phyloP scores from a whole-genome alignment of 2,888 invertebrate genomes.

The Pogonocherus hispidulus region DNA sequence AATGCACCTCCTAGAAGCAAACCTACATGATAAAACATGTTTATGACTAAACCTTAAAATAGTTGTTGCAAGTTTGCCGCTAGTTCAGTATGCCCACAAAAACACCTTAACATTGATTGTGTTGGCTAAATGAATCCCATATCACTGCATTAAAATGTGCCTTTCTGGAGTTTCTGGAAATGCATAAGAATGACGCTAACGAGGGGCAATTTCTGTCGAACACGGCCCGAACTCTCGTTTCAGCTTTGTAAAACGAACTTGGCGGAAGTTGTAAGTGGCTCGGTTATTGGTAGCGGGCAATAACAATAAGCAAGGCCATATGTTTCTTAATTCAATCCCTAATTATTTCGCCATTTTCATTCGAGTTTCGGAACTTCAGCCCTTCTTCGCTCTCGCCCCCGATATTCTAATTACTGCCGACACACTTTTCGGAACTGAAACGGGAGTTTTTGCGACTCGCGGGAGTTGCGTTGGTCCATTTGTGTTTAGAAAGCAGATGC shows the following conservation, averaged over 20 bases:
- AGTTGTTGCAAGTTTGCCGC: no score
- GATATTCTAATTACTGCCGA: not conserved
- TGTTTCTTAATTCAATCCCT: constrained; percentile 32
- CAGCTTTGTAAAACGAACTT: constrained; percentile 29
- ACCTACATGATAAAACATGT: no score
- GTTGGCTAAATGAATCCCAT: no score
- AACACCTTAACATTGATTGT: no score
- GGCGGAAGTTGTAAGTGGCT: constrained; percentile 25
- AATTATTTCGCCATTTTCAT: constrained; percentile 24
- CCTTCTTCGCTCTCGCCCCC: not conserved
- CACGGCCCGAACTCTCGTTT: constrained; percentile 25
- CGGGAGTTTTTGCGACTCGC: not conserved
- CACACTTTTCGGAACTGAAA: not conserved
- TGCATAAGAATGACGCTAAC: not conserved
- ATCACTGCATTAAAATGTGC: no score
- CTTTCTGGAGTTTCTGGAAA: no score
- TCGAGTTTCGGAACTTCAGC: not conserved
- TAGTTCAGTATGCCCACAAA: no score
- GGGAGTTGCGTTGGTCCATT: no score
- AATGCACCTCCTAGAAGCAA: no score
- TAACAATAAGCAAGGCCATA: constrained; percentile 36
- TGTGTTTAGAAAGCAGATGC: no score
- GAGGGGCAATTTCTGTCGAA: constrained; percentile 22
- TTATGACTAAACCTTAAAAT: no score
- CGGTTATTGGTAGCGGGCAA: constrained; percentile 29